Base-by-base conservation (phyloP, 2,888 invertebrate species). In the Hydriomena furcata region DNA sequence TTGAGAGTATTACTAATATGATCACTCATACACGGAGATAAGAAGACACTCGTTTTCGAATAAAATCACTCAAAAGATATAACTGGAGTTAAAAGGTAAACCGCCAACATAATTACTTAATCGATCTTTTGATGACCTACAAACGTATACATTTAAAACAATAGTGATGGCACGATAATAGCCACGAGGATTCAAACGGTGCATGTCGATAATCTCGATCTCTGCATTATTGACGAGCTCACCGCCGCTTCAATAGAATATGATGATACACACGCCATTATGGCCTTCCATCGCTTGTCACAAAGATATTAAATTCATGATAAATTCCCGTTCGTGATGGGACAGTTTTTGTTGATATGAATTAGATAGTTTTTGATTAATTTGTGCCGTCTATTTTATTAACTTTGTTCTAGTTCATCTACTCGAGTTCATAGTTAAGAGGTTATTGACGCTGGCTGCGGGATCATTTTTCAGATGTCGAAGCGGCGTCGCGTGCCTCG, bases 171-270 rank as follows among this genome's bases (percentile, higher is more conserved):
- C 37, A 65, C 72, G 85, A 86, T 84, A 85, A 83, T 68, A 57
- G 58, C 63, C 60, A 60, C 65, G 73, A 76, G 77, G 80, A 84
- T 81, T 79, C 78, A 72, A 77, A 76, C 71, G 67, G 79, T 86
- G 85, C 88, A 88, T 87, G 89, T 84, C 73, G 79, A 83, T 86
- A 84, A 87, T 87, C 82, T 82, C 67, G 71, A 77, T 76, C 68
- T 68, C 66, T 87, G 84, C 83, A 88, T 90, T 86, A 87, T 87
- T 88, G 82, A 88, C 73, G 81, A 81, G 76, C 65, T 42, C 53
- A 46, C 53, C 57, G 61, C 73, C 76, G 75, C 76, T 79, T 74
- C 78, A 74, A 83, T 82, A 81, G 80, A 84, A 82, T 80, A 84
- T 82, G 85, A 85, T 86, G 87, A 79, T 41, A 41, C 81, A 86